Conservation (phyloP, 2,888 invertebrate species). For the Lomographa bimaculata region DNA sequence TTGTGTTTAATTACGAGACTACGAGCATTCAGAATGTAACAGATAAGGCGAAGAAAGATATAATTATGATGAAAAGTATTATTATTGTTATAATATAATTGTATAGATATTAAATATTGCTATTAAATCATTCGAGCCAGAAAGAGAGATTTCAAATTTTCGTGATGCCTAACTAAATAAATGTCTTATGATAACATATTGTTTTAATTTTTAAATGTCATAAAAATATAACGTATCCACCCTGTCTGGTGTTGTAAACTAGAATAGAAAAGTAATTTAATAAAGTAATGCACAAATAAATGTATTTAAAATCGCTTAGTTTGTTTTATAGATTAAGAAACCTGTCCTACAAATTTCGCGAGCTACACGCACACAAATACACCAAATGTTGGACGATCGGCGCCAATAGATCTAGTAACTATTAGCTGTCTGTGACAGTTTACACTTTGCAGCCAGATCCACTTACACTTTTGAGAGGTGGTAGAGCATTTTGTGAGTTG, state of each 20-base stretch:
- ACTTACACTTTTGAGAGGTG: no score
- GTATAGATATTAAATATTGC: no score
- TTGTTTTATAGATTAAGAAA: neutral
- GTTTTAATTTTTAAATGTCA: conserved; percentile 52
- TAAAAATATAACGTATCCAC: conserved; percentile 51
- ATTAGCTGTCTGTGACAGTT: no score
- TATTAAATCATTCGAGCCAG: conserved; percentile 72
- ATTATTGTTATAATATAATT: no score
- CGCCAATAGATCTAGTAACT: no score
- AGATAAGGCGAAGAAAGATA: conserved; percentile 36
- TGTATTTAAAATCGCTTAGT: conserved; percentile 63
- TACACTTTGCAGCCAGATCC: no score
- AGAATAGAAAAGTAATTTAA: conserved; percentile 67
- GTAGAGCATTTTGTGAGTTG: no score
- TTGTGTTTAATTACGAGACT: no score
- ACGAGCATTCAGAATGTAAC: conserved; percentile 38
- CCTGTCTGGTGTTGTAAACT: conserved; percentile 70
- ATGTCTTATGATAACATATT: conserved; percentile 75
- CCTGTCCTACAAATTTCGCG: no score
- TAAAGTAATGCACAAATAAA: conserved; percentile 80
- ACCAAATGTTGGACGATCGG: no score
- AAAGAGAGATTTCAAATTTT: conserved; percentile 54
- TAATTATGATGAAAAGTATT: no score
- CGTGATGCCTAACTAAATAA: conserved; percentile 77
- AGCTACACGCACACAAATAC: no score